Evolutionary conservation across 2,888 invertebrate species (phyloP).

Genomic region (Ariolimax columbianus): DNA sequence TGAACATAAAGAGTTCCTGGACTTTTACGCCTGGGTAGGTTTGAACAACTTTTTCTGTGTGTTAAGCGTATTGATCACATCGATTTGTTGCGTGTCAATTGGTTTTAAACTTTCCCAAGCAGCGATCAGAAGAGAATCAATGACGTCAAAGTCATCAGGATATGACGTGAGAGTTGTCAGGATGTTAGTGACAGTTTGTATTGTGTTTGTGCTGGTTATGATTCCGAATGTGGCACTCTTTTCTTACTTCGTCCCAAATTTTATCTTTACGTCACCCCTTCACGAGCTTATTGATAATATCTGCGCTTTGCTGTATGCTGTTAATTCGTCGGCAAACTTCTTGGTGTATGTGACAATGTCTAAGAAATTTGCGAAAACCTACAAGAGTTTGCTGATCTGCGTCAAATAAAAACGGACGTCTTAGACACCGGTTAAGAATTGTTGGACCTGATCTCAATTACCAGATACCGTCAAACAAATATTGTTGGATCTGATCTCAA

Average conservation of each 20-base stretch:
- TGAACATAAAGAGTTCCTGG: background rate
- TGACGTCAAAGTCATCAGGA: conserved; percentile 9
- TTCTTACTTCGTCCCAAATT: conserved; percentile 17
- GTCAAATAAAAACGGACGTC: too few species aligned
- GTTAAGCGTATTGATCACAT: background rate
- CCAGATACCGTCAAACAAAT: too few species aligned
- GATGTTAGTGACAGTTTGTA: conserved; percentile 27
- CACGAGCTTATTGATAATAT: background rate
- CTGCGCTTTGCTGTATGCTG: background rate
- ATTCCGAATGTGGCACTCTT: background rate
- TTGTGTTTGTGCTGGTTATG: background rate
- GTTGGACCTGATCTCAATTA: too few species aligned
- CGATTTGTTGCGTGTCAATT: conserved; percentile 5
- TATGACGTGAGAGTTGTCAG: conserved; percentile 26
- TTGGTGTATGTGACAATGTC: conserved; percentile 39
- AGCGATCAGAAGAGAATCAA: background rate
- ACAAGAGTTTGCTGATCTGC: background rate
- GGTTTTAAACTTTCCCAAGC: conserved; percentile 4
- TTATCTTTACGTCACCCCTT: background rate
- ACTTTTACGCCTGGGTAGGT: conserved; percentile 30
- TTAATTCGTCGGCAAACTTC: conserved; percentile 22
- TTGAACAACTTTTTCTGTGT: conserved; percentile 16
- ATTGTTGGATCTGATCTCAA: too few species aligned
- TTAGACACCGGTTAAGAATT: too few species aligned
- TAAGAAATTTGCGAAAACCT: conserved; percentile 17